phyloP scores from a whole-genome alignment of 2,113 vertebrate genomes.

The Cyphomyrus discorhynchus region DNA sequence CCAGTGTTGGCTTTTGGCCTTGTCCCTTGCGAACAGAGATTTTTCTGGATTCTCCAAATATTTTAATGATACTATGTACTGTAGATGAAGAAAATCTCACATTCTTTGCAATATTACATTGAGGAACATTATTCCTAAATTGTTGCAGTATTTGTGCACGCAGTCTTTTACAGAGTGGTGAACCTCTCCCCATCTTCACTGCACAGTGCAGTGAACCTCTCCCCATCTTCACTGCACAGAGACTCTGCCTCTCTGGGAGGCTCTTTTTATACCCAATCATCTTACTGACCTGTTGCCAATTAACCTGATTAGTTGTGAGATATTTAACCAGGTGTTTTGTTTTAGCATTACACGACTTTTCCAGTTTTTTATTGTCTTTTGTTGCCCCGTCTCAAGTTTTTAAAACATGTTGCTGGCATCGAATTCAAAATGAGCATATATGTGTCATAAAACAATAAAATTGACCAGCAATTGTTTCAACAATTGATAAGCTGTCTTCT shows the following conservation, averaged over 20 bases:
- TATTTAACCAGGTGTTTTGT: background rate
- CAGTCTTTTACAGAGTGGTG: background rate
- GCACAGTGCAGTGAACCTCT: background rate
- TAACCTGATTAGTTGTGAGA: background rate
- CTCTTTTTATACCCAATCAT: background rate
- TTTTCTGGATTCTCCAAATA: background rate
- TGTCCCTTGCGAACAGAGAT: background rate
- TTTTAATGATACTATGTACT: background rate
- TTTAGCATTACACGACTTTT: background rate
- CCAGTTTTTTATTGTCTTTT: background rate
- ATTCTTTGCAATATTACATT: background rate
- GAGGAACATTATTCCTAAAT: background rate
- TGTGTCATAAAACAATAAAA: background rate
- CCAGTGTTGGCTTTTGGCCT: background rate
- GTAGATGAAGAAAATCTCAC: background rate
- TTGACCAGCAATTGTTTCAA: background rate
- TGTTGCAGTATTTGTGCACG: background rate
- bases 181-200: background rate
- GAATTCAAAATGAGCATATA: background rate
- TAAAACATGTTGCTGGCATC: background rate
- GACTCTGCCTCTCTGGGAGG: background rate
- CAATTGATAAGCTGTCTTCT: background rate
- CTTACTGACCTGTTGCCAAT: background rate
- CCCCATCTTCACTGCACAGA: no score
- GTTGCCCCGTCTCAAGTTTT: background rate